Evolutionary conservation across 2,797 vertebrate genomes (phyloP).

Genomic region (Brachymystax lenok): DNA sequence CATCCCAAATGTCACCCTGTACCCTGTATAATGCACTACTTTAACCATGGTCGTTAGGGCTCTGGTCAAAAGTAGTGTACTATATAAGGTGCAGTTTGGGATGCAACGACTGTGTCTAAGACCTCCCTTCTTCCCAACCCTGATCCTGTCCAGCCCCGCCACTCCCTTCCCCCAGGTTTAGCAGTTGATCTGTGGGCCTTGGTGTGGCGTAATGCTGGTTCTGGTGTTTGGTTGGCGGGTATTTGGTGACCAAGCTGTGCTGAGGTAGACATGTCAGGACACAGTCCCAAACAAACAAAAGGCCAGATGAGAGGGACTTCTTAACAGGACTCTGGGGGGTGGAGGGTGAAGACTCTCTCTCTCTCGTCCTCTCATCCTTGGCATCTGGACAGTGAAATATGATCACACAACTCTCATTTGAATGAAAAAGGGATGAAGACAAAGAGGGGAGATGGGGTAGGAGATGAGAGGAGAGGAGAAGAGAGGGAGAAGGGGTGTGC

Average conservation of each 20-base stretch:
- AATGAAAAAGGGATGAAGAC: conserved; percentile 8
- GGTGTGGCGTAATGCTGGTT: conserved; percentile 5
- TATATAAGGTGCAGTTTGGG: background rate
- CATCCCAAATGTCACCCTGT: background rate
- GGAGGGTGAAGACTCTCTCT: background rate
- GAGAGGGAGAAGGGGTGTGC: background rate
- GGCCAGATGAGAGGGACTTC: conserved; percentile 3
- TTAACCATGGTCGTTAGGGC: too few species aligned
- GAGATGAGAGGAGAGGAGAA: conserved; percentile 10
- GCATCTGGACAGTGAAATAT: conserved; percentile 23
- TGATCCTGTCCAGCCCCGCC: conserved; percentile 3
- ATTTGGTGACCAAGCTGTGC: conserved; percentile 16
- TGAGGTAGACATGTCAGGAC: conserved; percentile 42
- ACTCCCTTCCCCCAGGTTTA: conserved; percentile 17
- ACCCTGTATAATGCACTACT: too few species aligned
- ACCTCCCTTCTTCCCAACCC: conserved; percentile 13
- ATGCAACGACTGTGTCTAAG: conserved; percentile 14
- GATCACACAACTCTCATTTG: conserved; percentile 24
- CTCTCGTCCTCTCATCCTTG: conserved; percentile 13
- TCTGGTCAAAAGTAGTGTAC: background rate
- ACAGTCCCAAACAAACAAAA: conserved; percentile 22
- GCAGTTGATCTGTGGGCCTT: conserved; percentile 25
- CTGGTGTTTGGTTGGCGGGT: conserved; percentile 2
- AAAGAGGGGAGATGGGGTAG: background rate
- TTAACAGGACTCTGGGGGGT: background rate